Conservation (phyloP, 1,140 invertebrate species). For the Panagrolaimus sp. region DNA sequence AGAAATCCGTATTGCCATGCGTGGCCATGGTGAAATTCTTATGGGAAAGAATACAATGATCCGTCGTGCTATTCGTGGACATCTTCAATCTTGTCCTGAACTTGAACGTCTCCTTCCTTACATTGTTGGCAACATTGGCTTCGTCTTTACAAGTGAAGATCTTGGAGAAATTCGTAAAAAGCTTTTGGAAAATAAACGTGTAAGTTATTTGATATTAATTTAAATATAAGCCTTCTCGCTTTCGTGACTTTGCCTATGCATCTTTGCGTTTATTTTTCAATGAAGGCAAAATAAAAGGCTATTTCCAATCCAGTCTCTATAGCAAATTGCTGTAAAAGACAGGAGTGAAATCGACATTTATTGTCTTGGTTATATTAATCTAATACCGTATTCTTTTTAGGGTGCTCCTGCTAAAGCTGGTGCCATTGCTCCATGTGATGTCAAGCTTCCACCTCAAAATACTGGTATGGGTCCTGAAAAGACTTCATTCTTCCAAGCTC, state of each 20-base stretch:
- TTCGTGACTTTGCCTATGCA: no score
- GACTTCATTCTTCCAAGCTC: constrained; percentile 99
- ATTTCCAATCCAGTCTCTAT: constrained; percentile 14
- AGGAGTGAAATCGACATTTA: constrained; percentile 17
- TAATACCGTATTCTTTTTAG: constrained; percentile 39
- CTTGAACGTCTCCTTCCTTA: constrained; percentile 85
- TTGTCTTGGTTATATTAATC: not conserved
- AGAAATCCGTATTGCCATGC: constrained; percentile 77
- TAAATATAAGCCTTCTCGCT: no score
- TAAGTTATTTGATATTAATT: constrained; percentile 19
- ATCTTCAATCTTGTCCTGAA: constrained; percentile 85
- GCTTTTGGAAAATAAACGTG: constrained; percentile 76
- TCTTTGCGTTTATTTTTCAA: no score
- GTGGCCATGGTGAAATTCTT: constrained; percentile 75
- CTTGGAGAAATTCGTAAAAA: constrained; percentile 86
- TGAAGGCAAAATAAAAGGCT: not conserved
- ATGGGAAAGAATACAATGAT: constrained; percentile 99
- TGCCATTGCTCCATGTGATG: constrained; percentile 88
- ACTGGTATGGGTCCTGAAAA: constrained; percentile 98
- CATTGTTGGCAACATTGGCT: constrained; percentile 94
- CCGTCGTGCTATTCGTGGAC: constrained; percentile 93
- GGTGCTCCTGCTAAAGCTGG: constrained; percentile 67
- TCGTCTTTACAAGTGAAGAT: constrained; percentile 94
- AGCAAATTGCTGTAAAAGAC: constrained; percentile 1
- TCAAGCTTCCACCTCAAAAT: constrained; percentile 92